phyloP scores from a whole-genome alignment of 2,888 invertebrate species.

The Byasa hedistus region DNA sequence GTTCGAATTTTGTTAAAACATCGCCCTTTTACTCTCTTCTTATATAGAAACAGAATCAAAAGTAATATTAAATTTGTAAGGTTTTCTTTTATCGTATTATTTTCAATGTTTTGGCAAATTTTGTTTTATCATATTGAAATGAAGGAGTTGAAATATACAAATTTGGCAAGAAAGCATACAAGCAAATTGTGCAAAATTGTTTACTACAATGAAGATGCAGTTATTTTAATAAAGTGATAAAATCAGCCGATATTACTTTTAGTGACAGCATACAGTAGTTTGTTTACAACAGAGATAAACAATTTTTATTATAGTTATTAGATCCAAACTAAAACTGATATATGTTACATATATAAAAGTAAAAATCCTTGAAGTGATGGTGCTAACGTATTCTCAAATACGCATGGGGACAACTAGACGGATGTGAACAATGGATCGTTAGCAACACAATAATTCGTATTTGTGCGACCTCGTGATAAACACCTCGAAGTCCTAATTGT shows the following conservation, averaged over 20 bases:
- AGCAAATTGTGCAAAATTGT: not conserved
- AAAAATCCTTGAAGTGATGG: not conserved
- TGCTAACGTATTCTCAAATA: slow-evolving; percentile 18
- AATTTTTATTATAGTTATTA: not conserved
- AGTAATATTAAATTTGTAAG: no score
- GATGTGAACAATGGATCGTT: slow-evolving; percentile 47
- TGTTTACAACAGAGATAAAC: not conserved
- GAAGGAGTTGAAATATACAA: slow-evolving; percentile 6
- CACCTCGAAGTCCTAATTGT: slow-evolving; percentile 23
- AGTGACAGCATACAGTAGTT: not conserved
- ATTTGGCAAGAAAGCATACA: slow-evolving; percentile 21
- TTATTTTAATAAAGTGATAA: slow-evolving; percentile 14
- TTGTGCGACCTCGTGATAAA: slow-evolving; percentile 19
- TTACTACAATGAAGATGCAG: not conserved
- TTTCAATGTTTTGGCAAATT: no score
- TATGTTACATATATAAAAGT: not conserved
- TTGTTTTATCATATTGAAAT: not conserved
- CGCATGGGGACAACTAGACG: slow-evolving; percentile 25
- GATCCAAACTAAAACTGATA: not conserved
- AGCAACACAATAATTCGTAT: slow-evolving; percentile 42
- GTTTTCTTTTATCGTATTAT: no score
- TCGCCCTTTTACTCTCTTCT: not conserved
- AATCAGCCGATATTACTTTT: slow-evolving; percentile 14
- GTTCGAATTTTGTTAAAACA: not conserved
- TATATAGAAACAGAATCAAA: not conserved